Conservation (phyloP, 2,888 invertebrate genomes). For the Drosophila austrosaltans region DNA sequence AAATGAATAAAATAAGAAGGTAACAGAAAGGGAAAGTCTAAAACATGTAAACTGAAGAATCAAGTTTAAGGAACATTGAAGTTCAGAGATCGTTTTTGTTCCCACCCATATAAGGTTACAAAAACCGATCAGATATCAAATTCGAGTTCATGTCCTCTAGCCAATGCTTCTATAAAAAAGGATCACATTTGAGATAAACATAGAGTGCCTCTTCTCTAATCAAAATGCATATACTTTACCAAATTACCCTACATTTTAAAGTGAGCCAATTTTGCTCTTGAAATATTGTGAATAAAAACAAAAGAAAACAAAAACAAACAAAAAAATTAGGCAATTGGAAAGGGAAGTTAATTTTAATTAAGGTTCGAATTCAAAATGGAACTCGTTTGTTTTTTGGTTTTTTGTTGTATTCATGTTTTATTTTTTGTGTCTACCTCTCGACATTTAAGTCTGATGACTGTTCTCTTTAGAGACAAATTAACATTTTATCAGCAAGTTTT, state of each 20-base stretch:
- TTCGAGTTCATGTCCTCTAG: neutral
- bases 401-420: neutral
- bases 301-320: neutral
- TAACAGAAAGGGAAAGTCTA: no score
- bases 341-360: constrained; percentile 45
- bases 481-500: constrained; percentile 40
- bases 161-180: neutral
- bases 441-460: constrained; percentile 28
- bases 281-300: constrained; percentile 19
- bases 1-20: no score
- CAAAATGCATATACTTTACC: neutral
- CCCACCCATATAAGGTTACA: no score
- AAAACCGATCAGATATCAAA: no score
- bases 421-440: neutral
- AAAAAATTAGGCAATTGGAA: neutral
- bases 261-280: constrained; percentile 36
- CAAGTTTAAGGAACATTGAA: no score
- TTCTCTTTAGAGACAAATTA: constrained; percentile 30
- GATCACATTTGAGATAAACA: neutral
- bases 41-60: no score
- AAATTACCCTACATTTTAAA: neutral
- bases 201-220: neutral
- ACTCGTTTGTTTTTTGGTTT: constrained; percentile 27
- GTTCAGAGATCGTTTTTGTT: no score
- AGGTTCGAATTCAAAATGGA: constrained; percentile 37